A percentile compares a stretch with the other conserved stretches of the same genome.
Conservation (phyloP, 2,113 vertebrate genomes). For the Syrrhaptes paradoxus region DNA sequence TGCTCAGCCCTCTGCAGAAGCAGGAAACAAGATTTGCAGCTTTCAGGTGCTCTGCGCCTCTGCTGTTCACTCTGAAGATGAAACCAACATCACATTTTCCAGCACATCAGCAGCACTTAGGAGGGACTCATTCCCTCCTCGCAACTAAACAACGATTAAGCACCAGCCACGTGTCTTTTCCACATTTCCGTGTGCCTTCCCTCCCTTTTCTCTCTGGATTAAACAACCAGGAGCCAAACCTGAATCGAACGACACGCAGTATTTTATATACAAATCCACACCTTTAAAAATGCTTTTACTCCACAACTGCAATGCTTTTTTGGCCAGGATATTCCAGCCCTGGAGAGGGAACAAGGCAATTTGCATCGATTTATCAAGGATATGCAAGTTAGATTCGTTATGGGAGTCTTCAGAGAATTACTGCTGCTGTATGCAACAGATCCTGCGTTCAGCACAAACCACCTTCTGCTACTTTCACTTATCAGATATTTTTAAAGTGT, state of each 20-base stretch:
- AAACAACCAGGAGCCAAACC: neutral
- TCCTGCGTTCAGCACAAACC: neutral
- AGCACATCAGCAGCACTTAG: neutral
- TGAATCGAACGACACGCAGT: neutral
- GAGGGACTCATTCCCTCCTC: neutral
- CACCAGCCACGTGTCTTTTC: neutral
- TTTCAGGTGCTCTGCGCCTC: neutral
- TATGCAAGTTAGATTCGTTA: neutral
- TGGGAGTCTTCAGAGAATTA: neutral
- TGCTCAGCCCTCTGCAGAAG: neutral
- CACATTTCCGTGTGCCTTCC: accelerated
- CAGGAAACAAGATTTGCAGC: neutral
- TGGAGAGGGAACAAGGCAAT: neutral
- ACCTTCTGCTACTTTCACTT: neutral
- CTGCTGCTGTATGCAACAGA: too few species aligned
- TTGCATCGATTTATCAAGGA: neutral
- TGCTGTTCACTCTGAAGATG: accelerated
- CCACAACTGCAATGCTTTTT: neutral
- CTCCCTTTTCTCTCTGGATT: neutral
- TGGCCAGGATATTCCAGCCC: neutral
- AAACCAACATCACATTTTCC: neutral
- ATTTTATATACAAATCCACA: neutral
- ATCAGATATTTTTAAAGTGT: neutral
- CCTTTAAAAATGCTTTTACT: neutral
- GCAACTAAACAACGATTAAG: neutral